Base-by-base conservation (phyloP, 2,888 invertebrate genomes). In the Tubulanus polymorphus region DNA sequence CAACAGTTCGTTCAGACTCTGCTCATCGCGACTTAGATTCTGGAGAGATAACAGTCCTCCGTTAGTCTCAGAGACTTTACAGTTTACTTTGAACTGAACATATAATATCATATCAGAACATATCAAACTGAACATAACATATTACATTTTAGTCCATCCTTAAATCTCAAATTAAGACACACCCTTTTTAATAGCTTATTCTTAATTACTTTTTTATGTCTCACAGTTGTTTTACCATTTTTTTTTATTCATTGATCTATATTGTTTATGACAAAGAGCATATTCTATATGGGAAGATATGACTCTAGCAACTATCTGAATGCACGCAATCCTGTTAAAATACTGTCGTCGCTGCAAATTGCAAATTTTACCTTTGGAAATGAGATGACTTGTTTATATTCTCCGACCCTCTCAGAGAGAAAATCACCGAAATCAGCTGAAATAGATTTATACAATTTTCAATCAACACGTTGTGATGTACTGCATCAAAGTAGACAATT, bases 371-470 rank as follows among this genome's bases (percentile, higher is more conserved):
- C 93, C 83, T 92, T 93, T 1, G 96, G 96, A 79, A 96, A 89
- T 49, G 86, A 61, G 90, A 84, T 73, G 93, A 87, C 70, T 93
- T 93, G 79, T 91, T 91, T 56, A 96, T 83, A 78, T 93, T 93
- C 65, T 95, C 93, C 54, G 89, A 86, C 0, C 65, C 91, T 83
- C 75, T 93, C 92, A 56, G 86, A 83, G 75, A 93, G 90, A 77
- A 89, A 88, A 79, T 94, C 93, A 32, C 95, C 95, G 82, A 94
- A 94, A 79, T 97, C 96, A 15, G 94, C 95, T 83, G 69, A 37
- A 78, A 77, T 51, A 32, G 52, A 26, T 56, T n/a, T 8, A 8
- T 32, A 48, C n/a, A n/a, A n/a, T n/a, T n/a, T n/a, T n/a, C n/a
- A n/a, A n/a, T n/a, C n/a, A n/a, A n/a, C n/a, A n/a, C n/a, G n/a